Evolutionary conservation across 1,140 invertebrate genomes (phyloP), one percentile per base, ranked within the genome.

Genomic region (Stegodyphus mimosarum): DNA sequence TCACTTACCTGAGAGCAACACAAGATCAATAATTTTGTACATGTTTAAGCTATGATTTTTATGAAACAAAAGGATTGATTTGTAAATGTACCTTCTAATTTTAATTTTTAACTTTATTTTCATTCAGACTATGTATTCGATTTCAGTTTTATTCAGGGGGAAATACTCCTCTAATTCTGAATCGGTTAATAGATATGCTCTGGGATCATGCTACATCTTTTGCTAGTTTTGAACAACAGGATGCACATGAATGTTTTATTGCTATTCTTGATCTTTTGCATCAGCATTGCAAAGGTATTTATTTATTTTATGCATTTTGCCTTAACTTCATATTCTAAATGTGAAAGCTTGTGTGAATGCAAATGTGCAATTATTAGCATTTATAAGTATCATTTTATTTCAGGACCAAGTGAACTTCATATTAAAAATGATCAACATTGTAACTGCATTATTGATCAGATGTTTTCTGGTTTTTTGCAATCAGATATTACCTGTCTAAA

Each of bases 201-300:
- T 99, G 98, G 98, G 98, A 96, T 6, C 96, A 99, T 91, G 97
- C 97, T 51, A 93, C 95, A 83, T 96, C 99, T 90, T 93, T 99
- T 87, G 97, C 97, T 52, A 97, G 97, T 60, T 98, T 99, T 90
- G 96, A 98, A 89, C 98, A 99, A 90, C 98, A 99, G 91, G 98
- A 99, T 91, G 98, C 98, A 78, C 98, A 99, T 90, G 98, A 99
- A 92, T 99, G 99, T 91, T 98, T 99, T 88, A 98, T 99, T 74
- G 96, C 97, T 17, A 96, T 96, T 4, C 92, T 99, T 48, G 95
- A 99, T 90, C 94, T 98, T 7, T 90, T 99, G 49, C 98, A 99
- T 91, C 92, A 94, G 90, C 96, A 96, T 89, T 94, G 93, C 89
- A 90, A 92, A 92, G 90, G 91, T 90, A 86, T 9, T 77, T n/a